Evolutionary conservation across 2,113 vertebrate genomes (phyloP).

Genomic region (Catharus fuscescens): DNA sequence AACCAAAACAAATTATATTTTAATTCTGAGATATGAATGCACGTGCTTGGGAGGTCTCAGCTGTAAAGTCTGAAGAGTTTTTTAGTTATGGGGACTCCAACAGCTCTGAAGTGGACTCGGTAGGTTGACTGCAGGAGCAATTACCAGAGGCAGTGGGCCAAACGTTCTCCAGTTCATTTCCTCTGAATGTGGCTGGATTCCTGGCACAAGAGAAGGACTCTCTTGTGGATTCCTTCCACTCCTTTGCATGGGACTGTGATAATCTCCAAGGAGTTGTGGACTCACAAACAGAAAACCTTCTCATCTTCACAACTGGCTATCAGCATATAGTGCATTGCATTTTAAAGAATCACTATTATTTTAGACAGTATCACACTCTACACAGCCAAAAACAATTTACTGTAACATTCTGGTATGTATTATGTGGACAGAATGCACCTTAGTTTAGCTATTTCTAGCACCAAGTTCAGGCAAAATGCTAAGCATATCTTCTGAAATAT

Average conservation of each 20-base stretch:
- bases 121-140: background rate
- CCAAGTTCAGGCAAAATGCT: background rate
- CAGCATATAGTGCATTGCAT: background rate
- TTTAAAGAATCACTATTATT: background rate
- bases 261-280: background rate
- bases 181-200: background rate
- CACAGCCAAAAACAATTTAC: background rate
- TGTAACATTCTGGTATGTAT: background rate
- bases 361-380: background rate
- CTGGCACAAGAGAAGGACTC: background rate
- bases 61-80: background rate
- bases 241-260: rapidly evolving
- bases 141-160: background rate
- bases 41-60: conserved; percentile 23
- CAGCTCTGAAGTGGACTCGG: background rate
- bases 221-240: background rate
- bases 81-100: background rate
- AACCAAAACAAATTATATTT: conserved; percentile 40
- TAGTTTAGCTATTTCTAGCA: conserved; percentile 1
- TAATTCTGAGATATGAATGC: background rate
- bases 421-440: background rate
- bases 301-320: background rate
- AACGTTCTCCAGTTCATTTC: background rate
- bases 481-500: conserved; percentile 14
- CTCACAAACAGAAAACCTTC: background rate